Conservation (phyloP, 1,140 invertebrate species). For the Campoletis sonorensis region DNA sequence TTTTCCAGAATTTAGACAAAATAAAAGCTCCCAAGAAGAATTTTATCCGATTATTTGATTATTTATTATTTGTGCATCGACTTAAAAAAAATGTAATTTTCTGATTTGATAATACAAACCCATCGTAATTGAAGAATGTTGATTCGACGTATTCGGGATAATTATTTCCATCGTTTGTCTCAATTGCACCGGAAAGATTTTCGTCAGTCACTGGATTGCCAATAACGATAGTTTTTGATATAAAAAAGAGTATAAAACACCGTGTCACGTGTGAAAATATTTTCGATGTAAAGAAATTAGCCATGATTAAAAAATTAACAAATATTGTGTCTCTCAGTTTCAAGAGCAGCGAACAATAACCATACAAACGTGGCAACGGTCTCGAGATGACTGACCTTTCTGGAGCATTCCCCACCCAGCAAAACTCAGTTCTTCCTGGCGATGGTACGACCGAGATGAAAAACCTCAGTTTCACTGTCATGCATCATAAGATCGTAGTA, state of each 20-base stretch:
- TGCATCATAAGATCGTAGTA: slow-evolving; percentile 33
- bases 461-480: slow-evolving; percentile 43
- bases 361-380: slow-evolving; percentile 55
- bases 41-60: too few relatives aligned
- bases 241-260: slow-evolving; percentile 18
- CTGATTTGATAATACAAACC: background rate
- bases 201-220: slow-evolving; percentile 1
- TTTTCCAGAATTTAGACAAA: too few relatives aligned
- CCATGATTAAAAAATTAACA: background rate
- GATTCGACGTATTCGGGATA: background rate
- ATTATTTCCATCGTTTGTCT: background rate
- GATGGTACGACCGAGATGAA: slow-evolving; percentile 1
- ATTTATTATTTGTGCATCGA: too few relatives aligned
- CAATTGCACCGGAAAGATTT: background rate
- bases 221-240: background rate
- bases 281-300: background rate
- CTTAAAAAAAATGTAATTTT: too few relatives aligned
- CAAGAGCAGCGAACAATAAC: background rate
- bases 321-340: background rate
- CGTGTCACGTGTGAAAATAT: background rate
- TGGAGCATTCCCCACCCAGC: background rate
- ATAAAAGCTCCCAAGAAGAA: too few relatives aligned
- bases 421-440: background rate
- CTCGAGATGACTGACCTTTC: slow-evolving; percentile 59
- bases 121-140: background rate